Conservation (phyloP, 1,140 invertebrate species). For the Triops cancriformis region DNA sequence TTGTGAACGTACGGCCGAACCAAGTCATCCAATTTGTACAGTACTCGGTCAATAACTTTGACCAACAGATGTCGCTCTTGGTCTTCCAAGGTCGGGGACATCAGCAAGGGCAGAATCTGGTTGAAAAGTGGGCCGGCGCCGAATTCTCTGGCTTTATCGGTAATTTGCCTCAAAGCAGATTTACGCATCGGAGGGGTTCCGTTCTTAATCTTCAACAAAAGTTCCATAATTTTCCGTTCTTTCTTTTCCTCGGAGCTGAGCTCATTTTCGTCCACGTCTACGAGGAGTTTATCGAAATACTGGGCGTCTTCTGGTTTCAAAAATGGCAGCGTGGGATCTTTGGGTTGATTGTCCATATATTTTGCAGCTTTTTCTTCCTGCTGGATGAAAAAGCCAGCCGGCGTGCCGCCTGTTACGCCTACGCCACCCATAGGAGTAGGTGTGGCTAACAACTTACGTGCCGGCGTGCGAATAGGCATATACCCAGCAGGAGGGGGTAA, state of each 20-base stretch:
- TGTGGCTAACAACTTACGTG: conserved; percentile 91
- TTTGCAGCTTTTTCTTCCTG: conserved; percentile 73
- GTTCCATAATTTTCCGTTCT: conserved; percentile 98
- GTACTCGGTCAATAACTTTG: conserved; percentile 96
- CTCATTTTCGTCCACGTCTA: conserved; percentile 93
- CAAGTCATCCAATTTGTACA: conserved; percentile 97
- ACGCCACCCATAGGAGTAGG: conserved; percentile 86
- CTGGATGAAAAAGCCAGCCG: conserved; percentile 94
- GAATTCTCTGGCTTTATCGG: conserved; percentile 96
- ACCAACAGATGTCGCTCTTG: conserved; percentile 99
- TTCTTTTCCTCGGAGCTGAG: conserved; percentile 94
- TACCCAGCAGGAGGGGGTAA: conserved; percentile 90
- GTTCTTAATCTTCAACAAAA: conserved; percentile 97
- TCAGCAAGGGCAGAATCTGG: conserved; percentile 94
- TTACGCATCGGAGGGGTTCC: conserved; percentile 99
- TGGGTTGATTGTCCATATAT: conserved; percentile 93
- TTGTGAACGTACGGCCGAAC: conserved; percentile 99
- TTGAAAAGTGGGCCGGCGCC: conserved; percentile 98
- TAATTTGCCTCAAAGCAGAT: conserved; percentile 93
- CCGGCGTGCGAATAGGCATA: conserved; percentile 93
- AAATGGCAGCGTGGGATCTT: conserved; percentile 87
- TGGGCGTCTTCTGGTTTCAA: conserved; percentile 99
- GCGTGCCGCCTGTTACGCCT: conserved; percentile 45
- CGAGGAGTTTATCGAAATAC: conserved; percentile 96
- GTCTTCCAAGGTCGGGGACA: conserved; percentile 98